Evolutionary conservation across 1,140 invertebrate genomes (phyloP).

Genomic region (Coenobita brevimanus): DNA sequence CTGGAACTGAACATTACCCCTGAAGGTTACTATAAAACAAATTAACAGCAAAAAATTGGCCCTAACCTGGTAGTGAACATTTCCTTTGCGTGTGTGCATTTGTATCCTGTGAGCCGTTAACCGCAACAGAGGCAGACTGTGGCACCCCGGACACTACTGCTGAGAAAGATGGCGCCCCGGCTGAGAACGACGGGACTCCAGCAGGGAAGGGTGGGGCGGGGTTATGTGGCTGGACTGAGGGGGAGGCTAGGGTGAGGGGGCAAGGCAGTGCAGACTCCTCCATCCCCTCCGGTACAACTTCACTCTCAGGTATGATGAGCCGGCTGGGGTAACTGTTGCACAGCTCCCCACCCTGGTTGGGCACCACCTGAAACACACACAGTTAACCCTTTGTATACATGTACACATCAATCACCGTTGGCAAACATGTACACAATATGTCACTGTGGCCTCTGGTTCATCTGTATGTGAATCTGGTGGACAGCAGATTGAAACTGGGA

Average conservation of each 20-base stretch:
- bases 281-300: constrained; percentile 74
- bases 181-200: constrained; percentile 80
- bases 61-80: background rate
- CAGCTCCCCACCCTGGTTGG: constrained; percentile 82
- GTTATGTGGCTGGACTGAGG: constrained; percentile 56
- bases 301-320: constrained; percentile 82
- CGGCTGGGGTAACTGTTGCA: constrained; percentile 84
- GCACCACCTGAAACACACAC: constrained; percentile 76
- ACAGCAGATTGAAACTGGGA: too few species aligned
- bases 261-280: constrained; percentile 65
- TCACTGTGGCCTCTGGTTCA: too few species aligned
- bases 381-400: too few species aligned
- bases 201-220: constrained; percentile 73
- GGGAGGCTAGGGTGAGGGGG: constrained; percentile 22
- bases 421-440: background rate
- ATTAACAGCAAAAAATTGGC: too few species aligned
- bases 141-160: background rate
- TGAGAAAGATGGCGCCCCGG: background rate
- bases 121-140: too few species aligned
- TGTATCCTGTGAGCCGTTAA: background rate
- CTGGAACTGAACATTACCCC: too few species aligned
- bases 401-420: background rate
- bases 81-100: background rate
- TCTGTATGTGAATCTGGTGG: too few species aligned
- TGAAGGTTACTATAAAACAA: too few species aligned